These are phyloP conservation scores for Hippocampus mohnikei DNA, from an alignment of 2,113 vertebrate species.

Conservation along the genomic window DNA sequence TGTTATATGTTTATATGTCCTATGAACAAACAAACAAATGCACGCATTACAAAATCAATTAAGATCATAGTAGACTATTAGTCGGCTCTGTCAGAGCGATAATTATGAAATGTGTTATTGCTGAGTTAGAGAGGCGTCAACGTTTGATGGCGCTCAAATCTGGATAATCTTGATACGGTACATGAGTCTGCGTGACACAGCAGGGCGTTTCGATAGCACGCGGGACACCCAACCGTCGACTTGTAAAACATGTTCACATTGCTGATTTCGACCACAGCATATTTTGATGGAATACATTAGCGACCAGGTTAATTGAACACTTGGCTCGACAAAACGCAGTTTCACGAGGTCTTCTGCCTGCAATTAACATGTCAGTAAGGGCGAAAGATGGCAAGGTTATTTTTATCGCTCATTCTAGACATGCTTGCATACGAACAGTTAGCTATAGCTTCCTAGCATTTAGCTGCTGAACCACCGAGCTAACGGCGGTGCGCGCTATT, in stretches of 20 bases:
- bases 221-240: neutral
- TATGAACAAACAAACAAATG: too few species aligned
- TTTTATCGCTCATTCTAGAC: constrained; percentile 3
- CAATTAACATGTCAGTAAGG: neutral
- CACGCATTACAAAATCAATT: too few species aligned
- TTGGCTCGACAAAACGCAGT: neutral
- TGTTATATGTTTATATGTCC: too few species aligned
- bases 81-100: too few species aligned
- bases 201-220: constrained; percentile 2
- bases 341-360: neutral
- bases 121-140: too few species aligned
- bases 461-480: constrained; percentile 44
- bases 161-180: neutral
- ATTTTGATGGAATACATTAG: neutral
- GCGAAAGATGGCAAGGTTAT: neutral
- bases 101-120: too few species aligned
- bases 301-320: neutral
- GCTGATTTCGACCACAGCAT: neutral
- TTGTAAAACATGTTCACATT: neutral
- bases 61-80: too few species aligned
- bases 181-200: neutral
- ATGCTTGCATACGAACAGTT: constrained; percentile 16
- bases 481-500: constrained; percentile 22
- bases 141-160: too few species aligned
- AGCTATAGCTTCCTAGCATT: constrained; percentile 16